Conservation (phyloP, 2,113 vertebrate genomes). For the Channa maculata region DNA sequence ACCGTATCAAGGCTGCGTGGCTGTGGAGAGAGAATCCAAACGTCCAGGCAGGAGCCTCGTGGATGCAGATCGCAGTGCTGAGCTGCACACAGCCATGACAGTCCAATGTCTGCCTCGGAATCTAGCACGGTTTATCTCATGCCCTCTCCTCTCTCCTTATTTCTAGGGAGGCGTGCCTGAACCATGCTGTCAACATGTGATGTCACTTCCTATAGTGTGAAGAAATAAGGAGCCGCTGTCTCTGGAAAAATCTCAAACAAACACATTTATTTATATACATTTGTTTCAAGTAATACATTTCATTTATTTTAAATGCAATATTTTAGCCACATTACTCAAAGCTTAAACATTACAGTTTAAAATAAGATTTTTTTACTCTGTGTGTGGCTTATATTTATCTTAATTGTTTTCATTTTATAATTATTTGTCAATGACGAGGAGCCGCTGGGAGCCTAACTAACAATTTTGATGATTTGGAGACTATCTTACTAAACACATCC, state of each 20-base stretch:
- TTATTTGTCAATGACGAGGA: too few relatives aligned
- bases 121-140: constrained; percentile 67
- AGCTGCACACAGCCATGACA: constrained; percentile 68
- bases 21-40: constrained; percentile 71
- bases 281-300: too few relatives aligned
- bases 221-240: constrained; percentile 35
- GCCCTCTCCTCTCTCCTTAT: constrained; percentile 59
- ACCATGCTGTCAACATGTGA: constrained; percentile 80
- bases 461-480: too few relatives aligned
- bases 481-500: too few relatives aligned
- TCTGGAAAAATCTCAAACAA: constrained; percentile 13
- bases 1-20: constrained; percentile 65
- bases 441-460: too few relatives aligned
- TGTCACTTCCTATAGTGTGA: constrained; percentile 80
- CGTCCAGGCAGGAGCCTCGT: constrained; percentile 68
- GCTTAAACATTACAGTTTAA: too few relatives aligned
- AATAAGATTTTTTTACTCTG: too few relatives aligned
- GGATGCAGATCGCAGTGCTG: constrained; percentile 61
- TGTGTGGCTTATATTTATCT: too few relatives aligned
- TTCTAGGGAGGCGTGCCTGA: constrained; percentile 74
- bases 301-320: too few relatives aligned
- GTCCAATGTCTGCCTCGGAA: constrained; percentile 66
- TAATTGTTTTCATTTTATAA: too few relatives aligned
- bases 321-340: too few relatives aligned
- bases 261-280: background rate